Percentiles rank a stretch among this genome's conserved stretches.
Conservation (phyloP, 2,797 vertebrate species). For the Hippoglossus hippoglossus region DNA sequence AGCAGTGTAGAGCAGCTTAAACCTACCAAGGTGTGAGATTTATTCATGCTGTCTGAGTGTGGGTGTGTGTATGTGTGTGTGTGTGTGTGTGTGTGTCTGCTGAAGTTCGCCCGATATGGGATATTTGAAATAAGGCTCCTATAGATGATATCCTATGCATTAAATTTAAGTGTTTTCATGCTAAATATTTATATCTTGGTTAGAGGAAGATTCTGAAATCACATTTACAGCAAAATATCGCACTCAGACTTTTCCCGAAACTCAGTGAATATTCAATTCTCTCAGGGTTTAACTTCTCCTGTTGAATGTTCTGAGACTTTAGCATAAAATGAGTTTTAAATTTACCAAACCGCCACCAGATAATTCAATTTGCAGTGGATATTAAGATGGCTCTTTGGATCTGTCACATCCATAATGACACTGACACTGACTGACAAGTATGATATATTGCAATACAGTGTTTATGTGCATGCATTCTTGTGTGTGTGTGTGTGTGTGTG, state of each 20-base stretch:
- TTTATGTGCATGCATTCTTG: not conserved
- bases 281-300: constrained; percentile 34
- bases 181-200: constrained; percentile 1
- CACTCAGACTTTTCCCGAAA: constrained; percentile 44
- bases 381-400: constrained; percentile 25
- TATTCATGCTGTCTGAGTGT: constrained; percentile 54
- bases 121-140: constrained; percentile 25
- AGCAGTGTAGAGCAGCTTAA: constrained; percentile 68
- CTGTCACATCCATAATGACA: not conserved
- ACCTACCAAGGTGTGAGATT: constrained; percentile 71
- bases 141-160: constrained; percentile 17
- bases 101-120: constrained; percentile 35
- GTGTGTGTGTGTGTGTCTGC: constrained; percentile 48
- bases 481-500: constrained; percentile 6
- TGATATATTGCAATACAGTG: constrained; percentile 9
- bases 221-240: constrained; percentile 22
- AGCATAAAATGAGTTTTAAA: constrained; percentile 45
- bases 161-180: not conserved
- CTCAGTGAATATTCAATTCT: constrained; percentile 53
- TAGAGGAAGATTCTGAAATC: constrained; percentile 28
- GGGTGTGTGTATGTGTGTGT: constrained; percentile 25
- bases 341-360: constrained; percentile 52
- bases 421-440: constrained; percentile 33
- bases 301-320: constrained; percentile 23
- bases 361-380: constrained; percentile 48